Percentiles rank a stretch among this genome's conserved stretches.
phyloP scores from a whole-genome alignment of 2,888 invertebrate species.

The Stenodema calcarata region DNA sequence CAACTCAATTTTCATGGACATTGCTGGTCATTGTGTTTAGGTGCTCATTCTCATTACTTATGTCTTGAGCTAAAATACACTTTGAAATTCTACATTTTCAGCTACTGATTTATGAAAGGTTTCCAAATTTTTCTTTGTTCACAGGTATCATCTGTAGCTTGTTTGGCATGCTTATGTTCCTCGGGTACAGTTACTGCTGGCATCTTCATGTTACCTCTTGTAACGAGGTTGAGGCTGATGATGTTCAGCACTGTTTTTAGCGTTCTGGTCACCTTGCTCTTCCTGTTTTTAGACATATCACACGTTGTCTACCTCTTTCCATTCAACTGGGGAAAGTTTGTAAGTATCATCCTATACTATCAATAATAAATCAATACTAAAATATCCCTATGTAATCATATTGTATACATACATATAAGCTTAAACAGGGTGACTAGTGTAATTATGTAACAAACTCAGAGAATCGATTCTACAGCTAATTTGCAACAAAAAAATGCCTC shows the following conservation, averaged over 20 bases:
- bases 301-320: slow-evolving; percentile 80
- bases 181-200: slow-evolving; percentile 79
- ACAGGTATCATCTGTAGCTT: slow-evolving; percentile 58
- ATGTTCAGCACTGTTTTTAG: slow-evolving; percentile 79
- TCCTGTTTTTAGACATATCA: slow-evolving; percentile 81
- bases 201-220: slow-evolving; percentile 77
- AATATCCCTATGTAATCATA: neutral
- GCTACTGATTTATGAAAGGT: too few species aligned
- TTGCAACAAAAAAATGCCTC: too few species aligned
- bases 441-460: too few species aligned
- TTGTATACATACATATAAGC: too few species aligned
- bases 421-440: too few species aligned
- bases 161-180: slow-evolving; percentile 74
- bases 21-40: too few species aligned
- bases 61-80: too few species aligned
- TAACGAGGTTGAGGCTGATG: slow-evolving; percentile 77
- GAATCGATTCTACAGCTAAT: too few species aligned
- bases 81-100: too few species aligned
- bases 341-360: slow-evolving; percentile 63
- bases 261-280: slow-evolving; percentile 74
- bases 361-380: neutral
- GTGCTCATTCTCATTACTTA: too few species aligned
- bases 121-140: slow-evolving; percentile 19
- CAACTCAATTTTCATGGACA: too few species aligned
- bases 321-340: slow-evolving; percentile 80